Conservation (phyloP, 2,113 vertebrate species). For the Nothoprocta perdicaria region DNA sequence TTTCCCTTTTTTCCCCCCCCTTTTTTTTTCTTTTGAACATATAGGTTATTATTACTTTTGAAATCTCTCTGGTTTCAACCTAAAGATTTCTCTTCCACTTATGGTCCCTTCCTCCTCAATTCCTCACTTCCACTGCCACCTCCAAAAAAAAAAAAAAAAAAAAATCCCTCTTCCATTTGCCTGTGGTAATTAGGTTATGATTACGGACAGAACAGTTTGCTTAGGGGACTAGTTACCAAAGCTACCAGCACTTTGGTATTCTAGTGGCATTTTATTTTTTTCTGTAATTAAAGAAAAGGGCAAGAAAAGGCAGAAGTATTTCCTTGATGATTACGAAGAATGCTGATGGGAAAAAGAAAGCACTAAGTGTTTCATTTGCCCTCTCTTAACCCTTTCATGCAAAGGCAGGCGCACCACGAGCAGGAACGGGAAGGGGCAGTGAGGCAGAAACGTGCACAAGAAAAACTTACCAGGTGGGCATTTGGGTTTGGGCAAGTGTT, state of each 20-base stretch:
- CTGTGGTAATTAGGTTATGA: conserved; percentile 65
- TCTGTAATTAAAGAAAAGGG: conserved; percentile 35
- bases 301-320: conserved; percentile 53
- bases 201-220: conserved; percentile 65
- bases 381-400: conserved; percentile 41
- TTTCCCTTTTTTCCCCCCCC: too few species aligned
- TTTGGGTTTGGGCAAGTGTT: not conserved
- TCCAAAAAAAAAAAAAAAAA: not conserved
- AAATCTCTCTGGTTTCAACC: conserved; percentile 18
- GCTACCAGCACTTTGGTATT: conserved; percentile 57
- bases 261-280: conserved; percentile 60
- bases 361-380: not conserved
- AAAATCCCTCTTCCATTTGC: conserved; percentile 25
- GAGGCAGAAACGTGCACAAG: not conserved
- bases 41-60: conserved; percentile 17
- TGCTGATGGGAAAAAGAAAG: conserved; percentile 54
- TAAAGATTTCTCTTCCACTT: not conserved
- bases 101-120: not conserved
- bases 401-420: not conserved
- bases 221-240: conserved; percentile 72
- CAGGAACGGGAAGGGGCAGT: not conserved
- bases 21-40: not conserved
- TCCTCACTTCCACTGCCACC: too few species aligned
- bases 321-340: conserved; percentile 60
- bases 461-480: not conserved